Evolutionary conservation across 2,888 invertebrate genomes (phyloP), one percentile per base, ranked within the genome.

Genomic region (Cheilosia soror): DNA sequence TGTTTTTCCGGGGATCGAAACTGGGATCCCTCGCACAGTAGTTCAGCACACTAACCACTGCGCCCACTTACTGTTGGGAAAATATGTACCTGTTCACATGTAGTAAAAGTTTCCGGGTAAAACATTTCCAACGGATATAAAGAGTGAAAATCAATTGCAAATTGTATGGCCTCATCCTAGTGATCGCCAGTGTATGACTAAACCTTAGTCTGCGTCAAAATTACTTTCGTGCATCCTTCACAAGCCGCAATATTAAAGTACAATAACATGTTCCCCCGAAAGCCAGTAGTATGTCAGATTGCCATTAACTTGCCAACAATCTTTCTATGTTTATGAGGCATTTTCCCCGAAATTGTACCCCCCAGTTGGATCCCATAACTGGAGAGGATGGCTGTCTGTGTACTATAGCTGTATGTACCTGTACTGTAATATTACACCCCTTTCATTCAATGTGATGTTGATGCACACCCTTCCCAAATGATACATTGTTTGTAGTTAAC

Each of bases 401-500:
- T n/a, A 4, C n/a, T n/a, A 11, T n/a, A n/a, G 4, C 5, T 42
- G n/a, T 7, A 9, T 7, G 2, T 7, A 33, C 33, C 33, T 37
- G 11, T 11, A 37, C 37, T 37, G 9, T 0, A 11, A 37, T 11
- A 37, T 3, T 37, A 37, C 37, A 37, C 37, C 37, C 11, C 11
- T 37, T 11, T 37, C 37, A 37, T 11, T 37, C 37, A 37, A 37
- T 11, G 37, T 9, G 37, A 37, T 37, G 37, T 37, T 1, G 1
- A 20, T 20, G 20, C 2, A 37, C 11, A 11, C 11, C 11, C 11
- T 37, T 11, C 6, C 53, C 25, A 51, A 51, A 53, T 73, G 72
- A 63, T 73, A 63, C 62, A 73, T 63, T 55, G 63, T 44, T 63
- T 63, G 33, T 55, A 53, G 55, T 73, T 73, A 55, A 44, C 33